Percentiles rank a stretch among this genome's conserved stretches.
Evolutionary conservation across 2,888 invertebrate species (phyloP).

Genomic region (Zaprionus bogoriensis): DNA sequence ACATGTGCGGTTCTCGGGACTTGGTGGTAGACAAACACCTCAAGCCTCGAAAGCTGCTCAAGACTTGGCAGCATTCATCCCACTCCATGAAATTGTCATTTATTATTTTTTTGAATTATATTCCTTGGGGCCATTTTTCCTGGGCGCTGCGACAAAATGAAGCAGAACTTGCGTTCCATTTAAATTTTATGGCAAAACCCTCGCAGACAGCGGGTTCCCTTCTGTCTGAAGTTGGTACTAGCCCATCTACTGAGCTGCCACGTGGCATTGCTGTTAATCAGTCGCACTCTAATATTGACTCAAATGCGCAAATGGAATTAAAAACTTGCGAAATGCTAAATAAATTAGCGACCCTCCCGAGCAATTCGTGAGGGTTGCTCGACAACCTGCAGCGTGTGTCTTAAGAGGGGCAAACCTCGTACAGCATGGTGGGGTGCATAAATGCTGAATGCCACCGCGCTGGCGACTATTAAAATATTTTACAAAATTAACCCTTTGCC

Average conservation of each 20-base stretch:
- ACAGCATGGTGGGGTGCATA: not conserved
- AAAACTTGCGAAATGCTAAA: constrained; percentile 61
- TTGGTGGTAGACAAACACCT: constrained; percentile 32
- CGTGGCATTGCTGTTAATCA: constrained; percentile 28
- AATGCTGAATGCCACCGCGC: constrained; percentile 41
- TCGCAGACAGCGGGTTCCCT: too few species aligned
- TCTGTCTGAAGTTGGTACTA: too few species aligned
- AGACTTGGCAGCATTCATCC: constrained; percentile 14
- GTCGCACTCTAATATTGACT: constrained; percentile 47
- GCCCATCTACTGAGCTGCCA: too few species aligned
- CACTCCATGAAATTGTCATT: constrained; percentile 65
- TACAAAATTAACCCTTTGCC: constrained; percentile 63
- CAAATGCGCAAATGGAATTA: constrained; percentile 52
- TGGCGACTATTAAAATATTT: constrained; percentile 68
- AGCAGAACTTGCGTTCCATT: not conserved
- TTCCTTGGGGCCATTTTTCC: not conserved
- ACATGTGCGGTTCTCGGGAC: constrained; percentile 27
- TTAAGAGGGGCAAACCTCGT: too few species aligned
- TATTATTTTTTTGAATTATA: constrained; percentile 63
- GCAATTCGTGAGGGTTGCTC: constrained; percentile 31
- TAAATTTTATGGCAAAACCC: constrained; percentile 9
- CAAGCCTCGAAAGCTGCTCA: constrained; percentile 12
- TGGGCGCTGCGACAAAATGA: not conserved
- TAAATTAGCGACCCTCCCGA: constrained; percentile 44
- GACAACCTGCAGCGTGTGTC: too few species aligned